Evolutionary conservation across 2,113 vertebrate genomes (phyloP), one percentile per base, ranked within the genome.

Genomic region (Onychostruthus taczanowskii): DNA sequence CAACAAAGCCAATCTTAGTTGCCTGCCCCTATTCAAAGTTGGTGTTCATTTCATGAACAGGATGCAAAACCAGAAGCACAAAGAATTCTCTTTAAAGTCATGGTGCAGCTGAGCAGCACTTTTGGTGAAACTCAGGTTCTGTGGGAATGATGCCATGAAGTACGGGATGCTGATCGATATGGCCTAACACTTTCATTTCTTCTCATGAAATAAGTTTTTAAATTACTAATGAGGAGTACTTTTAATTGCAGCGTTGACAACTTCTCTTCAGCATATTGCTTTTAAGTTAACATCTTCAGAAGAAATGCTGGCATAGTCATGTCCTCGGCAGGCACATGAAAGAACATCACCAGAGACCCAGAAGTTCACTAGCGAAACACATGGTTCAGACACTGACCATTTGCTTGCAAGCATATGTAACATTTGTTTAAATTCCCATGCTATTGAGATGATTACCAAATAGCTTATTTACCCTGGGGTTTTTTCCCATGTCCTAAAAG

Each of bases 361-460:
- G 92, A 93, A 93, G 69, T 89, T 95, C 88, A 61, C 85, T 81
- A 81, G 77, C 16, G 28, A 94, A 97, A 93, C 96, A 96, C 94
- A 86, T 95, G 94, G 88, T 87, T 97, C 90, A 96, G 90, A 90
- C 95, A 79, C 83, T 89, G 85, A 94, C 96, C 96, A 96, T 97
- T 96, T 97, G 96, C 84, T 96, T 94, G 93, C 94, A 96, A 90
- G 92, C 73, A 78, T 49, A 93, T 33, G 90, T 74, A 97, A 97
- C 96, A 95, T 96, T 97, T 97, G 96, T 87, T 95, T 90, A 94
- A 96, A 95, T 84, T 92, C 93, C 62, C 83, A 82, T 96, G 88
- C 88, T 94, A 84, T 7, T 87, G 94, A 93, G 88, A 89, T 81
- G 85, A 92, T 90, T 93, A 86, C 90, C 94, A 96, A 95, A 95